phyloP scores from a whole-genome alignment of 2,797 vertebrate species.

The Vultur gryphus region DNA sequence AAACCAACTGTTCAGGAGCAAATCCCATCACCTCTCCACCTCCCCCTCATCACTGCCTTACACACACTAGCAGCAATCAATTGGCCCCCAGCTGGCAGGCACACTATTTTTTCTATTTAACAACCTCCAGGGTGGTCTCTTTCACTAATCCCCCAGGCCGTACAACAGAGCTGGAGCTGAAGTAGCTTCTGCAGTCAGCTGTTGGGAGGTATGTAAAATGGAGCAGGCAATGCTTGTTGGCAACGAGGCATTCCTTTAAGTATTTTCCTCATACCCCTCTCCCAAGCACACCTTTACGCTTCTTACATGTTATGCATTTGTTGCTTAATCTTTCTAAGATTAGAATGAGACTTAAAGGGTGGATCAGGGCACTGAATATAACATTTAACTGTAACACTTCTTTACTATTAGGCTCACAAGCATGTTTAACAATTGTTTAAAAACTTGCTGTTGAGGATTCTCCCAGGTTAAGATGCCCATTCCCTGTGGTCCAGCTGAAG shows the following conservation, averaged over 20 bases:
- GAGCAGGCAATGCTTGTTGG: not conserved
- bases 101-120: slow-evolving; percentile 59
- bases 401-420: not conserved
- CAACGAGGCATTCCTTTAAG: not conserved
- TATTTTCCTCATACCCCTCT: not conserved
- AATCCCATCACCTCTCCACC: slow-evolving; percentile 55
- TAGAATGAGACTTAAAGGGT: not conserved
- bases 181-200: slow-evolving; percentile 52
- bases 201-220: slow-evolving; percentile 1
- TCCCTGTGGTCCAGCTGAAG: not conserved
- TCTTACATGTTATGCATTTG: not conserved
- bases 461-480: not conserved
- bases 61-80: slow-evolving; percentile 40
- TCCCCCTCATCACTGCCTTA: slow-evolving; percentile 47
- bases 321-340: not conserved
- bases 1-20: slow-evolving; percentile 52
- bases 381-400: not conserved
- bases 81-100: slow-evolving; percentile 56
- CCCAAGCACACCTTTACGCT: not conserved
- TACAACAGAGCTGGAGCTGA: slow-evolving; percentile 36
- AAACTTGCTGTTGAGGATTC: not conserved
- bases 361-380: not conserved
- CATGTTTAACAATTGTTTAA: not conserved
- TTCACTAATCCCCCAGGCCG: slow-evolving; percentile 52
- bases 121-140: slow-evolving; percentile 57